Percentiles rank a stretch among this genome's conserved stretches.
Evolutionary conservation across 1,140 invertebrate species (phyloP).

Genomic region (Eulimnadia texana): DNA sequence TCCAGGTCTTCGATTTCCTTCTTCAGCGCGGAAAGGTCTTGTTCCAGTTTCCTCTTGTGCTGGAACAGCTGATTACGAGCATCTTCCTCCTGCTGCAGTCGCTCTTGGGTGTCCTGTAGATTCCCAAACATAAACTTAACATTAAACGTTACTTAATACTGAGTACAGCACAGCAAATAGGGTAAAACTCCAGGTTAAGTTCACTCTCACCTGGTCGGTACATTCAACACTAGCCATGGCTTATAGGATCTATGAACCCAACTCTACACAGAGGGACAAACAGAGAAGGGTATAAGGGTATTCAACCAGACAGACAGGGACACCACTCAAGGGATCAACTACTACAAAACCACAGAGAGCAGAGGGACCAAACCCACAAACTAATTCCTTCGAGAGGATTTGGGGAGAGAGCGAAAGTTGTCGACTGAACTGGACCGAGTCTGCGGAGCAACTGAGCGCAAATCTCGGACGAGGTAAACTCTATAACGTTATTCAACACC

Average conservation of each 20-base stretch:
- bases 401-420: no score
- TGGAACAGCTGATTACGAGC: conserved; percentile 79
- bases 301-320: background rate
- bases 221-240: background rate
- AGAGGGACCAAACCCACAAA: no score
- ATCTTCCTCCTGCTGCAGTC: conserved; percentile 89
- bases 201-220: background rate
- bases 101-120: conserved; percentile 79
- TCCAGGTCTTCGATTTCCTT: conserved; percentile 95
- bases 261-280: background rate
- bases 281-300: no score
- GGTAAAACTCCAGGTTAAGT: background rate
- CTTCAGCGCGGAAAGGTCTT: conserved; percentile 81
- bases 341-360: background rate
- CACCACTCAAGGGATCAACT: background rate
- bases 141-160: no score
- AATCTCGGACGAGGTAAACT: no score
- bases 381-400: no score
- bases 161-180: no score
- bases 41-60: conserved; percentile 89
- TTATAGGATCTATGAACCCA: background rate
- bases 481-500: no score
- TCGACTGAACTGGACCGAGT: no score
- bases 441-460: no score
- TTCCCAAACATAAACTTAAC: background rate